These are phyloP conservation scores for Harpagifer antarcticus DNA, from an alignment of 2,797 vertebrate species.

Conservation along the genomic window DNA sequence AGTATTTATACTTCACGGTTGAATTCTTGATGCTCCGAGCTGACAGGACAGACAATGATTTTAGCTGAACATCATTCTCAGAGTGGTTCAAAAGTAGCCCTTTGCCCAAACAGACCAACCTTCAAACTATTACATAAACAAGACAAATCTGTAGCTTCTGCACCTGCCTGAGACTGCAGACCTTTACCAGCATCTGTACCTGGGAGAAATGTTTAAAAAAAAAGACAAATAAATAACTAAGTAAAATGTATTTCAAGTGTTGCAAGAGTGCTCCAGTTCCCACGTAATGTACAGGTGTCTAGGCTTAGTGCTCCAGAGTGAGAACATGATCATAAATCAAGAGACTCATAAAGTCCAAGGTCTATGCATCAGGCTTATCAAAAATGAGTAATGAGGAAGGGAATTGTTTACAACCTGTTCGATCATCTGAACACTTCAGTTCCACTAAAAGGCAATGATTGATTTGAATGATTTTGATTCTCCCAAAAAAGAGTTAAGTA, in stretches of 20 bases:
- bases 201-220: background rate
- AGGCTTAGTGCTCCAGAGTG: background rate
- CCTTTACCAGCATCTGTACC: background rate
- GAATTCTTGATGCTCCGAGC: conserved; percentile 1
- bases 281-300: conserved; percentile 23
- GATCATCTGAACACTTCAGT: background rate
- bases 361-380: conserved; percentile 35
- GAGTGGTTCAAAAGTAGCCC: conserved; percentile 58
- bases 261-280: background rate
- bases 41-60: conserved; percentile 38
- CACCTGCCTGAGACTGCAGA: conserved; percentile 35
- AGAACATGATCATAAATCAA: conserved; percentile 51
- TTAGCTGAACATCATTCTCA: conserved; percentile 36
- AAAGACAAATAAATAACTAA: too few species aligned
- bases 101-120: conserved; percentile 57
- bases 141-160: conserved; percentile 23
- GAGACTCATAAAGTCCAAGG: conserved; percentile 47
- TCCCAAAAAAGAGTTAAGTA: background rate
- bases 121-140: conserved; percentile 58
- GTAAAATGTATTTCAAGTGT: background rate
- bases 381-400: conserved; percentile 2
- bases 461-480: background rate
- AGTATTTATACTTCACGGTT: background rate
- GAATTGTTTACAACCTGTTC: background rate
- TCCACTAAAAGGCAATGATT: background rate